phyloP scores from a whole-genome alignment of 2,113 vertebrate genomes.

The Sakesphorus luctuosus region DNA sequence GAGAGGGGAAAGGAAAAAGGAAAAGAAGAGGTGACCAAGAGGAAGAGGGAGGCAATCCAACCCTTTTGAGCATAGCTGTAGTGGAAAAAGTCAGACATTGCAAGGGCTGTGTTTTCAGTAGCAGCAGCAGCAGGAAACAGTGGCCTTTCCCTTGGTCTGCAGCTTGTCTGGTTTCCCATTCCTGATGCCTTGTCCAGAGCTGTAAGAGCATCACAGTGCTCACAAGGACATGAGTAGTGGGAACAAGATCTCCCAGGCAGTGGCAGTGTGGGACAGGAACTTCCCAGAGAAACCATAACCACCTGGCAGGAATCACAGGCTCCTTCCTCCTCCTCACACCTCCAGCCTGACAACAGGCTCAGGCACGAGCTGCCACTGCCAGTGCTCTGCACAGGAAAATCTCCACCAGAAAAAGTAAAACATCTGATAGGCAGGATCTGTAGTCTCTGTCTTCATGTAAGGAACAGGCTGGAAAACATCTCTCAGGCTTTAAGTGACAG shows the following conservation, averaged over 20 bases:
- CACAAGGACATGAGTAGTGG: neutral
- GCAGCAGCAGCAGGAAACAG: neutral
- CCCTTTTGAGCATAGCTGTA: neutral
- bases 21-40: neutral
- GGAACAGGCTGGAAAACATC: neutral
- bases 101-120: neutral
- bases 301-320: neutral
- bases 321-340: neutral
- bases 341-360: neutral
- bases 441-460: neutral
- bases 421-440: neutral
- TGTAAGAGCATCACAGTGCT: accelerated
- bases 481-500: neutral
- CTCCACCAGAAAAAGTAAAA: neutral
- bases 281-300: neutral
- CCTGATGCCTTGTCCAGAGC: accelerated
- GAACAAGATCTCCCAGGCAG: neutral
- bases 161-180: neutral
- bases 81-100: neutral
- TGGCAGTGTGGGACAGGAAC: neutral
- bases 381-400: neutral
- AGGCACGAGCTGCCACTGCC: neutral
- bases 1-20: neutral
- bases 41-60: neutral
- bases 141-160: neutral